Conservation (phyloP, 2,797 vertebrate species). For the Labeo calbasu region DNA sequence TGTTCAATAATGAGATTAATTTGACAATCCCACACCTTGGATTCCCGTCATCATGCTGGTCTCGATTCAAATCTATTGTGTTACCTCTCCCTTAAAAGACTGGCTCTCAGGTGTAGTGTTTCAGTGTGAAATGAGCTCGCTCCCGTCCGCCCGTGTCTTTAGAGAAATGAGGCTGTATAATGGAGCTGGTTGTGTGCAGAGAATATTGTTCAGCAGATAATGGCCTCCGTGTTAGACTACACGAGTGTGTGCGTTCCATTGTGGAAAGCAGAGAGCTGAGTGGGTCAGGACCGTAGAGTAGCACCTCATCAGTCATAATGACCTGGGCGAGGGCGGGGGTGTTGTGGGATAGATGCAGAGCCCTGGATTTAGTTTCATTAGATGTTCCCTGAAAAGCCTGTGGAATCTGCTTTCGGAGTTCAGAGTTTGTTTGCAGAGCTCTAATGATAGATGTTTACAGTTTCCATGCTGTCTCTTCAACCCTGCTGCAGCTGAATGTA, state of each 20-base stretch:
- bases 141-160: conserved; percentile 12
- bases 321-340: conserved; percentile 62
- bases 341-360: conserved; percentile 71
- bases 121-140: conserved; percentile 67
- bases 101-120: conserved; percentile 69
- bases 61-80: conserved; percentile 68
- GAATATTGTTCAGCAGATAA: conserved; percentile 64
- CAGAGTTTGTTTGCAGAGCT: conserved; percentile 30
- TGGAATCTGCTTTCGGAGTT: conserved; percentile 17
- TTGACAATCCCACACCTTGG: conserved; percentile 65
- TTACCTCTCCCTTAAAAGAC: conserved; percentile 72
- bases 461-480: not conserved
- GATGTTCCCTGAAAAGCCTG: conserved; percentile 67
- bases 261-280: conserved; percentile 70
- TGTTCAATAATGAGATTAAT: conserved; percentile 42
- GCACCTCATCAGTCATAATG: conserved; percentile 79
- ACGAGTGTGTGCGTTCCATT: conserved; percentile 64
- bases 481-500: not conserved
- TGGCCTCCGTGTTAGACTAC: conserved; percentile 57
- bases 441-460: conserved; percentile 30
- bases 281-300: conserved; percentile 69
- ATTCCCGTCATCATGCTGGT: conserved; percentile 61
- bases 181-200: conserved; percentile 67
- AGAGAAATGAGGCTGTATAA: conserved; percentile 65
- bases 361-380: conserved; percentile 70